A percentile compares a stretch with the other conserved stretches of the same genome.
Evolutionary conservation across 2,113 vertebrate species (phyloP).

Genomic region (Propithecus coquereli): DNA sequence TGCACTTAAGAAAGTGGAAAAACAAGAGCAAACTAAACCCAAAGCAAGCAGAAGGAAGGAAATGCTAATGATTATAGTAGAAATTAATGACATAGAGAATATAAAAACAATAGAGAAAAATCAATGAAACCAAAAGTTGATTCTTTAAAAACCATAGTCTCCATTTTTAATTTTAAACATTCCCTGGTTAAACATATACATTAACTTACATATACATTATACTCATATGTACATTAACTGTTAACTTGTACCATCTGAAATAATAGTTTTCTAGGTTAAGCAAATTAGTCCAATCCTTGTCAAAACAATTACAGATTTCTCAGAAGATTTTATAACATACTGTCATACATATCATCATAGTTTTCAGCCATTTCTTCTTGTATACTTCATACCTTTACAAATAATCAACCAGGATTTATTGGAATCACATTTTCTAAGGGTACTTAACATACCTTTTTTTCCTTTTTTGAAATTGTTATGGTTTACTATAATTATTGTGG

Average conservation of each 20-base stretch:
- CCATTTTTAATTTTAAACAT: not conserved
- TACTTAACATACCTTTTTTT: not conserved
- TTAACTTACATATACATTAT: not conserved
- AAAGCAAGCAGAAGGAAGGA: not conserved
- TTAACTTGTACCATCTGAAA: not conserved
- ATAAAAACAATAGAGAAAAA: constrained; percentile 20
- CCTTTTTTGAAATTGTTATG: not conserved
- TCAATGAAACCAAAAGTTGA: not conserved
- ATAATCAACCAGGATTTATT: not conserved
- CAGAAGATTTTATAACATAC: not conserved
- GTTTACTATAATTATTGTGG: not conserved
- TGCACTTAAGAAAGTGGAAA: not conserved
- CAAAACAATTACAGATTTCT: constrained; percentile 31
- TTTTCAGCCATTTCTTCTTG: constrained; percentile 11
- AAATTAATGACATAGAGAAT: not conserved
- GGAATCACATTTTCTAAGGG: not conserved
- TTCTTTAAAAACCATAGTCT: not conserved
- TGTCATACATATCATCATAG: not conserved
- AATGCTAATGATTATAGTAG: not conserved
- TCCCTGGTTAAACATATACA: not conserved
- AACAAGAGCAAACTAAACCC: not conserved
- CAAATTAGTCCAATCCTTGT: not conserved
- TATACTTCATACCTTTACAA: not conserved
- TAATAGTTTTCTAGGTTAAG: not conserved
- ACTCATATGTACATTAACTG: not conserved